phyloP scores from a whole-genome alignment of 2,113 vertebrate species.

The Lamprologus sp. region DNA sequence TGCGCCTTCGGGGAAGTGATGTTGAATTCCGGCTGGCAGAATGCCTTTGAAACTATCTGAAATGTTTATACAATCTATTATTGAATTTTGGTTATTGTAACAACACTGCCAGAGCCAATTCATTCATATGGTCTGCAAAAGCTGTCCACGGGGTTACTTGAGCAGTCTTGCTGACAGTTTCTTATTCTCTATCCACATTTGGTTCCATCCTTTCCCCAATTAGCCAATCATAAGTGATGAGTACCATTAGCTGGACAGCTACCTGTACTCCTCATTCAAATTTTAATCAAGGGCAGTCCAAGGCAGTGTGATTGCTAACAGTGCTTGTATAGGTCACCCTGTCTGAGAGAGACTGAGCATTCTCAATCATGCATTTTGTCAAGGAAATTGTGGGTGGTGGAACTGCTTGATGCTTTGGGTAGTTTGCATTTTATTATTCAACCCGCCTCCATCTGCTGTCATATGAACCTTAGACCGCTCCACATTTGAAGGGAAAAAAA shows the following conservation, averaged over 20 bases:
- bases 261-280: background rate
- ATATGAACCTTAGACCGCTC: background rate
- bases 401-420: background rate
- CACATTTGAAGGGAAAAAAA: background rate
- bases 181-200: background rate
- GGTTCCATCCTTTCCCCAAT: background rate
- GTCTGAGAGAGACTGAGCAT: background rate
- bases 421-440: conserved; percentile 1
- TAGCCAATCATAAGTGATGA: background rate
- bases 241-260: background rate
- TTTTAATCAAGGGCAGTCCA: background rate
- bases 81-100: background rate
- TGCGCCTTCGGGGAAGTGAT: background rate
- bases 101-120: background rate
- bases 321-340: background rate
- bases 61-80: conserved; percentile 2
- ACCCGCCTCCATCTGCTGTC: conserved; percentile 18
- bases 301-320: background rate
- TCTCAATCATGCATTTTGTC: background rate
- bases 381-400: background rate
- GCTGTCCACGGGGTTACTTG: background rate
- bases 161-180: background rate
- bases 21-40: background rate
- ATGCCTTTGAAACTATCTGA: background rate
- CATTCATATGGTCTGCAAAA: background rate